Evolutionary conservation across 2,888 invertebrate species (phyloP).

Genomic region (Cheiracanthium punctorium): DNA sequence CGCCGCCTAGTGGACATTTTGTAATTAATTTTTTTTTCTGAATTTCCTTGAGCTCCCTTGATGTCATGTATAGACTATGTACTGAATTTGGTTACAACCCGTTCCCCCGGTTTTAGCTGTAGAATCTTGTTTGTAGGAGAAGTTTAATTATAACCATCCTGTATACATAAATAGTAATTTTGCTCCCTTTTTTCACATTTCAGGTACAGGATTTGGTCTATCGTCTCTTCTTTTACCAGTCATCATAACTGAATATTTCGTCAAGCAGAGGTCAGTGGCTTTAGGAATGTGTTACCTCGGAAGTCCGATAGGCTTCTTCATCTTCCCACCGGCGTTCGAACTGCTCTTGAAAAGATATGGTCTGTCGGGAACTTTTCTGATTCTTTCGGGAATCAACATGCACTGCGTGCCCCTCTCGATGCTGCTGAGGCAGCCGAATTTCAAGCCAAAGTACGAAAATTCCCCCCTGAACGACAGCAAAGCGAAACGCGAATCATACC

Average conservation of each 20-base stretch:
- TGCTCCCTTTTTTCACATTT: neutral
- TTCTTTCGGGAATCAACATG: slow-evolving; percentile 11
- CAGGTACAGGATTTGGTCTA: slow-evolving; percentile 32
- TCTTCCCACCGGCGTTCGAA: slow-evolving; percentile 10
- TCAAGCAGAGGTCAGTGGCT: slow-evolving; percentile 15
- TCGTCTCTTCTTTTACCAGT: slow-evolving; percentile 3
- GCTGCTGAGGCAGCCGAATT: neutral
- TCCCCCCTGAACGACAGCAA: too few relatives aligned
- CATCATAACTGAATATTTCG: slow-evolving; percentile 10
- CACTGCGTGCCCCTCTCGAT: slow-evolving; percentile 25
- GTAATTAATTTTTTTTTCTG: too few relatives aligned
- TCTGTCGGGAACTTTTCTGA: slow-evolving; percentile 28
- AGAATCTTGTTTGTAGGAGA: too few relatives aligned
- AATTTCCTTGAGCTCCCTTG: too few relatives aligned
- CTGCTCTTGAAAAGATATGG: slow-evolving; percentile 2
- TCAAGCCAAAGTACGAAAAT: neutral
- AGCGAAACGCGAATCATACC: neutral
- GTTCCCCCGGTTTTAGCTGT: too few relatives aligned
- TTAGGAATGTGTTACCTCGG: slow-evolving; percentile 20
- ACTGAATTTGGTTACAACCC: too few relatives aligned
- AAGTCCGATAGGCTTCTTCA: slow-evolving; percentile 7
- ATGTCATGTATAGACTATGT: too few relatives aligned
- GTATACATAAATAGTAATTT: too few relatives aligned
- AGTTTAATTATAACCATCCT: too few relatives aligned
- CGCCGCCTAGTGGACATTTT: too few relatives aligned